Percentiles rank a stretch among this genome's conserved stretches.
Evolutionary conservation across 2,113 vertebrate species (phyloP).

Genomic region (Ptychochromis oligacanthus): DNA sequence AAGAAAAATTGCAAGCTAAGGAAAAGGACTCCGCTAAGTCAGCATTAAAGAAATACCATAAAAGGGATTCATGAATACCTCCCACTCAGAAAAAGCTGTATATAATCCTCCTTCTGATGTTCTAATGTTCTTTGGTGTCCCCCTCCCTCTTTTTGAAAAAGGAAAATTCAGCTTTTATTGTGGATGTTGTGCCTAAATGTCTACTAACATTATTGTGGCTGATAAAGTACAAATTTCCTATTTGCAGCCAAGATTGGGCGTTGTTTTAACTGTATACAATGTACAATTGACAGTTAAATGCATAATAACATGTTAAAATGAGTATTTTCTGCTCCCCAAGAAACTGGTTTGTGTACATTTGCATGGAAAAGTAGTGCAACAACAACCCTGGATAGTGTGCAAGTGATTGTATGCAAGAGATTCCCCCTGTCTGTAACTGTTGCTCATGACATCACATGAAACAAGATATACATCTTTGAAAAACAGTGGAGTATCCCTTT

Average conservation of each 20-base stretch:
- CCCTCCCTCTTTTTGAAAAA: neutral
- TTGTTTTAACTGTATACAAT: neutral
- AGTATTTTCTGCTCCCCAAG: neutral
- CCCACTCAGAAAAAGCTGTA: slow-evolving; percentile 24
- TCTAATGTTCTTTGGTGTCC: slow-evolving; percentile 8
- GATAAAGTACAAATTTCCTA: neutral
- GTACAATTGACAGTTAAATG: neutral
- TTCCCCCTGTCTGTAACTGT: neutral
- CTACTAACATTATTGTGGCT: neutral
- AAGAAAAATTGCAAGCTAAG: slow-evolving; percentile 58
- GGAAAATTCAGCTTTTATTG: neutral
- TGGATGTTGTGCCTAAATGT: neutral
- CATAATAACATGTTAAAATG: neutral
- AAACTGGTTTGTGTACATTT: neutral
- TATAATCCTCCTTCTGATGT: slow-evolving; percentile 30
- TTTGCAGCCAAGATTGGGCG: neutral
- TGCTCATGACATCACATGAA: rapidly evolving
- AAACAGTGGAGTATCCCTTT: neutral
- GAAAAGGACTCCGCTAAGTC: slow-evolving; percentile 53
- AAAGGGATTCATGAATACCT: slow-evolving; percentile 57
- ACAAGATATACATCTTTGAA: neutral
- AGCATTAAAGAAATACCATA: slow-evolving; percentile 61
- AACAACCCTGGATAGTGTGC: neutral
- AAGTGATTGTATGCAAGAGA: too few relatives aligned
- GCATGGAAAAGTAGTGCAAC: neutral